A percentile compares a stretch with the other conserved stretches of the same genome.
Conservation (phyloP, 2,888 invertebrate species). For the Tethea ocularis region DNA sequence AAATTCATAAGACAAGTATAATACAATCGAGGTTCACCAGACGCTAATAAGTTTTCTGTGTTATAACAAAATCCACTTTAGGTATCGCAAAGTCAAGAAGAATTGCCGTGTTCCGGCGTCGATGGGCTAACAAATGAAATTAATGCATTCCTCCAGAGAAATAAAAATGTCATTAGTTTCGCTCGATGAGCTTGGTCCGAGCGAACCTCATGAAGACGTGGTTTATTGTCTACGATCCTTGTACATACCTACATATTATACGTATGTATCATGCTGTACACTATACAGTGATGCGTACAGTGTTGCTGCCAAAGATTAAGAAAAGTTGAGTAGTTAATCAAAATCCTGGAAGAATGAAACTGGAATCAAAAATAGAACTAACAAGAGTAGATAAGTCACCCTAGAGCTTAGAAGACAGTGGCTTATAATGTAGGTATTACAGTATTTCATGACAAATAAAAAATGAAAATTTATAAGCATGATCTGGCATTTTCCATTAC, state of each 20-base stretch:
- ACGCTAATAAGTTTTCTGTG: constrained; percentile 63
- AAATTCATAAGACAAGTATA: constrained; percentile 26
- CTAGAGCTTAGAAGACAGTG: too few species aligned
- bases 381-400: too few species aligned
- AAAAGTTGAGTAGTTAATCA: too few species aligned
- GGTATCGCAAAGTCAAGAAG: constrained; percentile 54
- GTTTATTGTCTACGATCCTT: constrained; percentile 45
- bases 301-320: background rate
- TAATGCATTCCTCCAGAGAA: constrained; percentile 80
- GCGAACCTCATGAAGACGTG: constrained; percentile 54
- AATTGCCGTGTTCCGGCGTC: constrained; percentile 64
- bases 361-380: too few species aligned
- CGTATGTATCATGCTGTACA: constrained; percentile 16
- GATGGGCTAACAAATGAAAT: constrained; percentile 80
- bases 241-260: too few species aligned
- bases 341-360: too few species aligned
- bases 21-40: constrained; percentile 43
- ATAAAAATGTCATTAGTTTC: constrained; percentile 80
- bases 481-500: constrained; percentile 44
- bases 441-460: too few species aligned
- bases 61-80: constrained; percentile 69
- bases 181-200: constrained; percentile 69
- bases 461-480: constrained; percentile 26
- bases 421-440: too few species aligned
- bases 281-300: background rate